A percentile compares a stretch with the other conserved stretches of the same genome.
These are phyloP conservation scores for Andrena flavipes DNA, from an alignment of 2,888 invertebrate species.

Conservation along the genomic window DNA sequence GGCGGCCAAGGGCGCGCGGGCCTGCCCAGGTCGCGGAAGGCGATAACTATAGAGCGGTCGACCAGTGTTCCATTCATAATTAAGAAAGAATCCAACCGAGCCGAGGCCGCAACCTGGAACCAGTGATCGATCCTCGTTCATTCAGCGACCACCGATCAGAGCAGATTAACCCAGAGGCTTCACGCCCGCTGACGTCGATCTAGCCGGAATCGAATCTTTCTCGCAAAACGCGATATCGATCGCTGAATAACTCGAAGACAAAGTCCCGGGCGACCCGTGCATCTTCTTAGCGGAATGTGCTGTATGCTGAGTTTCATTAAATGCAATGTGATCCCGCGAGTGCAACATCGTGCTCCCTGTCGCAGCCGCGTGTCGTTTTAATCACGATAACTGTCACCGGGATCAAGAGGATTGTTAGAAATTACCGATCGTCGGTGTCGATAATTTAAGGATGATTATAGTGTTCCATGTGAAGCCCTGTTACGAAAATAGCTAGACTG, in stretches of 20 bases:
- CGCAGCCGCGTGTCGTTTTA: neutral
- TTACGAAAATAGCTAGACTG: slow-evolving; percentile 7
- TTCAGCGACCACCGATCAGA: slow-evolving; percentile 27
- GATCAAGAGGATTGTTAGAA: neutral
- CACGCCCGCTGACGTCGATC: slow-evolving; percentile 13
- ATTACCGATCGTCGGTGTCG: neutral
- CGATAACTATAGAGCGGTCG: slow-evolving; percentile 47
- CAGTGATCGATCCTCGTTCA: slow-evolving; percentile 61
- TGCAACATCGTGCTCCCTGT: neutral
- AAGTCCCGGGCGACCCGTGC: neutral
- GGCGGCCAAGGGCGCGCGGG: slow-evolving; percentile 56
- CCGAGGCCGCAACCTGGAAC: slow-evolving; percentile 53
- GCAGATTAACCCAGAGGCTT: slow-evolving; percentile 12
- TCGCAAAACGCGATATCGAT: slow-evolving; percentile 5
- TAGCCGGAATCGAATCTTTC: slow-evolving; percentile 10
- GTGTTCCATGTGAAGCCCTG: neutral
- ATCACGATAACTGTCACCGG: neutral
- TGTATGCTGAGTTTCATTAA: neutral
- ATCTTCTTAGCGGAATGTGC: neutral
- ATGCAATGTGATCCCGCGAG: neutral
- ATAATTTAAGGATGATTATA: slow-evolving; percentile 9
- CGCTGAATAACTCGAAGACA: neutral
- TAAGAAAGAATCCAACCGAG: slow-evolving; percentile 51
- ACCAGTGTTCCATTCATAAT: slow-evolving; percentile 65
- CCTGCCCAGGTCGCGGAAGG: slow-evolving; percentile 27